Percentiles rank a stretch among this genome's conserved stretches.
Evolutionary conservation across 2,797 vertebrate genomes (phyloP).

Genomic region (Anas acuta): DNA sequence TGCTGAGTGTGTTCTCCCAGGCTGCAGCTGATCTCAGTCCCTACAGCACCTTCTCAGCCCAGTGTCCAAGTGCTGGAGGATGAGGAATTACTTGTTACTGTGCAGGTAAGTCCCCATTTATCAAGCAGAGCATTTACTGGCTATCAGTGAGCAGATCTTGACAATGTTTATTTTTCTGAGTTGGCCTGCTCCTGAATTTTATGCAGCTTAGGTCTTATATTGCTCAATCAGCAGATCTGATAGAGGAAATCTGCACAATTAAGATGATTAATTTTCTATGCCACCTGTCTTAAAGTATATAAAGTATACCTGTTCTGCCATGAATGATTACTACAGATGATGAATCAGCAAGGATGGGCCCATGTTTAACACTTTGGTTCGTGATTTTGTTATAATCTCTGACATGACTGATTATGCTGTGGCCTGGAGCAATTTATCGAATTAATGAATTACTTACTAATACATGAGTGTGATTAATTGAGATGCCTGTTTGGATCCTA

Average conservation of each 20-base stretch:
- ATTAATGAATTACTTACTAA: constrained; percentile 77
- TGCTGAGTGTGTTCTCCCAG: background rate
- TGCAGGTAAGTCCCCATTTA: background rate
- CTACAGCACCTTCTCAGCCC: background rate
- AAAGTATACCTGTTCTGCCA: constrained; percentile 54
- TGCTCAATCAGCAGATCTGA: constrained; percentile 49
- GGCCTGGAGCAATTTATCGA: constrained; percentile 70
- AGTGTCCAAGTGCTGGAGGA: background rate
- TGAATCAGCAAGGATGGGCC: constrained; percentile 71
- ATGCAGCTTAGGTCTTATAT: constrained; percentile 28
- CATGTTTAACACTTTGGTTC: constrained; percentile 68
- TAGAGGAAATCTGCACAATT: constrained; percentile 66
- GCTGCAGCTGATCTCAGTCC: background rate
- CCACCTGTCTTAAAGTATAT: constrained; percentile 60
- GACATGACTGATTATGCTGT: constrained; percentile 72
- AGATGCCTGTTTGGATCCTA: constrained; percentile 69
- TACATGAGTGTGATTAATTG: constrained; percentile 74
- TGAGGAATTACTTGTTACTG: background rate
- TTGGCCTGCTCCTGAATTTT: constrained; percentile 35
- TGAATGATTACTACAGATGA: constrained; percentile 70
- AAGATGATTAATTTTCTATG: constrained; percentile 67
- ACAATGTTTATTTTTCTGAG: constrained; percentile 40
- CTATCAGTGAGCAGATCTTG: background rate
- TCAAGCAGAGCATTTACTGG: background rate
- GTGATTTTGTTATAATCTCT: constrained; percentile 70